Base-by-base conservation (phyloP, 2,888 invertebrate species). In the Phaonia tiefii region DNA sequence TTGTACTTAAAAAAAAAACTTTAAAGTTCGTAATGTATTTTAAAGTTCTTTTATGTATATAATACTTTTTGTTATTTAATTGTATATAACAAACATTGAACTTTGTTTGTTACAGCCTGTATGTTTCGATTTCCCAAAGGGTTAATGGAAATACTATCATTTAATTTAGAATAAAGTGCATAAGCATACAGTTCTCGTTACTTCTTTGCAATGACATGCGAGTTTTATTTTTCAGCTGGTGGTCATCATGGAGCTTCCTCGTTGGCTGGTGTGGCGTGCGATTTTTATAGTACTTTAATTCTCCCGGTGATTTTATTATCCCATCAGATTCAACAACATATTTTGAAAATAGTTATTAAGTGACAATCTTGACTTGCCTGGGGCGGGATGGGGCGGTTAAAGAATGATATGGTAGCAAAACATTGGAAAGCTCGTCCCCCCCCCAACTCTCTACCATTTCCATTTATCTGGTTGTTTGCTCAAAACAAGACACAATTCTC, bases 301-400 rank as follows among this genome's bases (percentile, higher is more conserved):
- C 31, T 56, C 56, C 46, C 11, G 49, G 17, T 20, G 60, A 60
- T 60, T 37, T 60, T 60, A 60, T 49, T 54, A 54, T n/a, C n/a
- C 54, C 54, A 54, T 13, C n/a, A 26, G 22, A 56, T 10, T 63
- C 44, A 22, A 39, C 60, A n/a, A n/a, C n/a, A n/a, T 60, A 56
- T 69, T 69, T 49, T 25, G 60, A n/a, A 39, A 71, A 46, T 26
- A 26, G 54, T 72, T 69, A 65, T 81, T 72, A 67, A 80, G 71
- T 77, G 60, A 54, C 60, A 75, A 74, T 37, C 3, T 3, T 5
- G 31, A 8, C 3, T 54, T 49, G 8, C 42, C 10, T 63, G 13
- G 5, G 15, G 5, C 44, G 42, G 20, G 11, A n/a, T 20, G n/a
- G 20, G 7, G 22, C 56, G 10, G 2, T 8, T 10, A 17, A 15